A percentile compares a stretch with the other conserved stretches of the same genome.
Evolutionary conservation across 2,888 invertebrate genomes (phyloP).

Genomic region (Tineola bisselliella): DNA sequence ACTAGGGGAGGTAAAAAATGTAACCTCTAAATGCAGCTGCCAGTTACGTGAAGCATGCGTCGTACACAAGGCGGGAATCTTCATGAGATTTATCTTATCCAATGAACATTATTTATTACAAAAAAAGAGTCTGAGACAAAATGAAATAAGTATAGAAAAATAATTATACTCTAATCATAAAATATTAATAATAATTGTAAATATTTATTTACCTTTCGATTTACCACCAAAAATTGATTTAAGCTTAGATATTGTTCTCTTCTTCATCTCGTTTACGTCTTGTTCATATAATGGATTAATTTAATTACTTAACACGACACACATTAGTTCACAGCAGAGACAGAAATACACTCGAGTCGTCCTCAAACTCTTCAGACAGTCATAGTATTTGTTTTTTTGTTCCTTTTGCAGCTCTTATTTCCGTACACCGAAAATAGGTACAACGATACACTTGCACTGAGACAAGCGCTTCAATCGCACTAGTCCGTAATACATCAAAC

Average conservation of each 20-base stretch:
- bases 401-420: conserved; percentile 67
- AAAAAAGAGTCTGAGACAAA: neutral
- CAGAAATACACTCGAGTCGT: conserved; percentile 59
- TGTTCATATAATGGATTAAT: neutral
- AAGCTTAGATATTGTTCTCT: conserved; percentile 55
- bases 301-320: conserved; percentile 31
- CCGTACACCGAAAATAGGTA: conserved; percentile 67
- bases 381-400: conserved; percentile 48
- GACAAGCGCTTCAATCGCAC: conserved; percentile 52
- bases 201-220: conserved; percentile 38
- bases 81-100: neutral
- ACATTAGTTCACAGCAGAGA: conserved; percentile 46
- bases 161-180: no score
- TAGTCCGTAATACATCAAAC: conserved; percentile 11
- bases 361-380: conserved; percentile 62
- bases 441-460: conserved; percentile 59
- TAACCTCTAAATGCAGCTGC: conserved; percentile 3
- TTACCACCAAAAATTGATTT: conserved; percentile 57
- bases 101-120: neutral
- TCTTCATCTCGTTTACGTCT: conserved; percentile 43
- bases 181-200: neutral
- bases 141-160: neutral
- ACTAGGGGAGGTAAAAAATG: conserved; percentile 6
- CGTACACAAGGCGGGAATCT: neutral
- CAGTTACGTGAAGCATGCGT: neutral